Conservation (phyloP, 2,113 vertebrate species). For the Hyperopisus bebe region DNA sequence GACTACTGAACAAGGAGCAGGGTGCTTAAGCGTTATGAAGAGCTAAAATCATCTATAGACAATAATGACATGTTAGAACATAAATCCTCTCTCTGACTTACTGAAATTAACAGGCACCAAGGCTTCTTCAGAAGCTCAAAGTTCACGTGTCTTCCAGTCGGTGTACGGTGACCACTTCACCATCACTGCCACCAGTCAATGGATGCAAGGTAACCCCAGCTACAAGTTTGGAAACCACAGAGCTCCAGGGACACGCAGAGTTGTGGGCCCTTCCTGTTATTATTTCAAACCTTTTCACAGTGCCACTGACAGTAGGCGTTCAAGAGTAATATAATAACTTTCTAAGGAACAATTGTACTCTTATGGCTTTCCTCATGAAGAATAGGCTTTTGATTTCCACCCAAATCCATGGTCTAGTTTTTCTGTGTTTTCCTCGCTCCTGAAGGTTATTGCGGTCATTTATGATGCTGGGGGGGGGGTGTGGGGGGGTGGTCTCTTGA, state of each 20-base stretch:
- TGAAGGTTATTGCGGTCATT: conserved; percentile 9
- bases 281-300: neutral
- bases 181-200: conserved; percentile 76
- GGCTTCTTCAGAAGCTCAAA: conserved; percentile 74
- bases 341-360: neutral
- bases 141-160: conserved; percentile 67
- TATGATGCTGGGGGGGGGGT: neutral
- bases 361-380: neutral
- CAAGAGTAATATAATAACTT: neutral
- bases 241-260: neutral
- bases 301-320: neutral
- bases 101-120: conserved; percentile 64
- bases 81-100: neutral
- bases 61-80: neutral
- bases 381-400: neutral
- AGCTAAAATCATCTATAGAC: neutral
- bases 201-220: conserved; percentile 81
- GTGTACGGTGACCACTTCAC: conserved; percentile 76
- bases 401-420: conserved; percentile 14
- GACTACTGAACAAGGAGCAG: neutral
- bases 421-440: neutral
- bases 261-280: neutral
- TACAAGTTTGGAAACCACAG: neutral
- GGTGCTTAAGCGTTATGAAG: neutral
- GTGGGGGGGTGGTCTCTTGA: neutral